phyloP scores from a whole-genome alignment of 2,797 vertebrate species.

The Cynopterus sphinx region DNA sequence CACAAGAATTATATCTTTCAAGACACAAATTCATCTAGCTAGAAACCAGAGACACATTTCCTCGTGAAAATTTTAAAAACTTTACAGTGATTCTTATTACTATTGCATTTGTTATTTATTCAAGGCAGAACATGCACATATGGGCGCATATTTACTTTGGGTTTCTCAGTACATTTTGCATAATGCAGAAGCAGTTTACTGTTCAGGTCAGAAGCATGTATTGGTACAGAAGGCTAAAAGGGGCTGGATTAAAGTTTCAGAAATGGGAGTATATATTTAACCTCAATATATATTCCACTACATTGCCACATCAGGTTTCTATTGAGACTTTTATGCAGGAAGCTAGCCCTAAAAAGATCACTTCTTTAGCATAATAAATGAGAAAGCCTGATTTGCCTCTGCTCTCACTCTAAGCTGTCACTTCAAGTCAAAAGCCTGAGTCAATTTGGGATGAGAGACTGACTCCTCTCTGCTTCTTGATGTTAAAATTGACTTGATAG shows the following conservation, averaged over 20 bases:
- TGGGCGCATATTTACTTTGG: background rate
- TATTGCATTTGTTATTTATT: conserved; percentile 36
- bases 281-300: background rate
- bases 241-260: background rate
- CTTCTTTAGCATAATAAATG: background rate
- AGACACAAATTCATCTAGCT: background rate
- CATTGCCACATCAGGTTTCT: background rate
- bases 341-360: background rate
- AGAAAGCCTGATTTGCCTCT: background rate
- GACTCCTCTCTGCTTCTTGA: background rate
- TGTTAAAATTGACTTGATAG: background rate
- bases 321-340: background rate
- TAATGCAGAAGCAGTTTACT: background rate
- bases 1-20: background rate
- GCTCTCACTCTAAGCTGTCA: background rate
- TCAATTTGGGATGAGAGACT: background rate
- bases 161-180: background rate
- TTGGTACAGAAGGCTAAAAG: background rate
- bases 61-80: conserved; percentile 29
- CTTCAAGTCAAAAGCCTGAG: background rate
- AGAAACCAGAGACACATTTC: background rate
- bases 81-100: conserved; percentile 4
- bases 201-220: background rate
- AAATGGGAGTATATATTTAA: background rate
- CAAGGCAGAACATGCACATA: background rate